A percentile compares a stretch with the other conserved stretches of the same genome.
Evolutionary conservation across 2,113 vertebrate species (phyloP).

Genomic region (Pseudorasbora parva): DNA sequence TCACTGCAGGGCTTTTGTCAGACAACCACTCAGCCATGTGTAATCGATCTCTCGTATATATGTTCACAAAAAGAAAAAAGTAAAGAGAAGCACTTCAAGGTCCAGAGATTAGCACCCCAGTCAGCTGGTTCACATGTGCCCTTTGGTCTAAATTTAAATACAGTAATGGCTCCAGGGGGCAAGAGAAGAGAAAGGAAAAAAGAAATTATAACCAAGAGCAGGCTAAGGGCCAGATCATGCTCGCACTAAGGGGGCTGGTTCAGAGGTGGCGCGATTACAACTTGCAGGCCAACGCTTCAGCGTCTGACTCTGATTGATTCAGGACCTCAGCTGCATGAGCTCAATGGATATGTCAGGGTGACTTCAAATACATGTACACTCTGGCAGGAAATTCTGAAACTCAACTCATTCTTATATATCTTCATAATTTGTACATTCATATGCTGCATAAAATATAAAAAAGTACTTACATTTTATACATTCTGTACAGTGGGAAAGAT

Average conservation of each 20-base stretch:
- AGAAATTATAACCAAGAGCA: conserved; percentile 67
- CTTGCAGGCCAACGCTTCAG: conserved; percentile 53
- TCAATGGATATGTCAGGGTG: not conserved
- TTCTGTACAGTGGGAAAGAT: no score
- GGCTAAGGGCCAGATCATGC: conserved; percentile 55
- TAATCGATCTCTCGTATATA: conserved; percentile 70
- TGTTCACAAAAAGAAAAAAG: conserved; percentile 49
- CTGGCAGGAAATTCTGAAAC: not conserved
- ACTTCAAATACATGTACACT: conserved; percentile 5
- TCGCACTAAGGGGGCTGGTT: conserved; percentile 62
- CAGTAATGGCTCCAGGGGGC: conserved; percentile 63
- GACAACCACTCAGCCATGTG: conserved; percentile 77
- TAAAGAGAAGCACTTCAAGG: conserved; percentile 70
- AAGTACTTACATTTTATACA: no score
- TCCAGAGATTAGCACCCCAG: conserved; percentile 75
- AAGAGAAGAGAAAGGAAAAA: conserved; percentile 52
- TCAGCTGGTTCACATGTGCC: conserved; percentile 71
- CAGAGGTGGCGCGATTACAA: conserved; percentile 67
- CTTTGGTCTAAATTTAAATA: conserved; percentile 75
- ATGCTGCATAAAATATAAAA: no score
- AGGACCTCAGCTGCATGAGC: conserved; percentile 34
- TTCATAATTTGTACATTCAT: not conserved
- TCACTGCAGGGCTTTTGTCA: conserved; percentile 73
- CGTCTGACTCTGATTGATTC: conserved; percentile 37
- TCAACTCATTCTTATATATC: not conserved